Evolutionary conservation across 2,888 invertebrate genomes (phyloP).

Genomic region (Ypsolopha scabrella): DNA sequence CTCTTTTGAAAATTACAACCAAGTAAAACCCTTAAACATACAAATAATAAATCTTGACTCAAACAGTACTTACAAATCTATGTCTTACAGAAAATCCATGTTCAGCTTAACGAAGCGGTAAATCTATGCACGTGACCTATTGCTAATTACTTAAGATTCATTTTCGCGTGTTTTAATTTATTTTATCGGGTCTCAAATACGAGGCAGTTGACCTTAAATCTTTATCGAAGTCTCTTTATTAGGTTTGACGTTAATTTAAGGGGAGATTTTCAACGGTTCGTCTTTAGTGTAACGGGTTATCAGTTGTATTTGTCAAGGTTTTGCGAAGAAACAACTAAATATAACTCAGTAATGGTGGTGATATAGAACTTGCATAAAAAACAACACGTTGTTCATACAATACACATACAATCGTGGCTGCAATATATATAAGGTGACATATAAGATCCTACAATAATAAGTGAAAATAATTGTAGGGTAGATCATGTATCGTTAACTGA

Average conservation of each 20-base stretch:
- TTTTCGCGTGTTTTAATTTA: neutral
- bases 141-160: neutral
- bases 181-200: no score
- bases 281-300: neutral
- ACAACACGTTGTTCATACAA: no score
- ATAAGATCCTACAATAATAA: no score
- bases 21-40: neutral
- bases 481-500: no score
- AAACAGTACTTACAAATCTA: constrained; percentile 3
- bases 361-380: no score
- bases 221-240: constrained; percentile 19
- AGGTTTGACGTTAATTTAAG: constrained; percentile 2
- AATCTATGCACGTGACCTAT: neutral
- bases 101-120: neutral
- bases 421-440: no score
- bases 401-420: no score
- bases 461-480: no score
- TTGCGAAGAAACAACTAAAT: no score
- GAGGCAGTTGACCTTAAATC: constrained; percentile 17
- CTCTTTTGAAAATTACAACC: no score
- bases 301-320: neutral
- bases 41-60: neutral
- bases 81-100: neutral
- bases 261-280: neutral
- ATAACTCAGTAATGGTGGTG: no score